Evolutionary conservation across 1,140 invertebrate species (phyloP).

Genomic region (Danaus plexippus): DNA sequence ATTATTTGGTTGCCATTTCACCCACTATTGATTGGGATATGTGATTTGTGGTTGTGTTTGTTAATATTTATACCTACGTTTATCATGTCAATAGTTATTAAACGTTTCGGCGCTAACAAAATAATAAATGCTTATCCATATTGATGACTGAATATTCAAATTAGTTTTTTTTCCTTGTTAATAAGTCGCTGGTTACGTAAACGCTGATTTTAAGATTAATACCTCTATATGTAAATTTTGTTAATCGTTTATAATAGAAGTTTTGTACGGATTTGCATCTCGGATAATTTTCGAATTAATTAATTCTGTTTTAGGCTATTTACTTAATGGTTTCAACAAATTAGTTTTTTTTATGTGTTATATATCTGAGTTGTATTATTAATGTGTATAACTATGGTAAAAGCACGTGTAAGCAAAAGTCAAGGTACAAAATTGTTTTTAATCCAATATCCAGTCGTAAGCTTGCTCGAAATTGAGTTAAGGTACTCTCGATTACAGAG

Average conservation of each 20-base stretch:
- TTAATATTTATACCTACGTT: slow-evolving; percentile 34
- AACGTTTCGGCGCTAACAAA: slow-evolving; percentile 24
- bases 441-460: slow-evolving; percentile 48
- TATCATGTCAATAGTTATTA: slow-evolving; percentile 36
- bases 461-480: slow-evolving; percentile 28
- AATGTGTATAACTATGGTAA: slow-evolving; percentile 14
- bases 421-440: slow-evolving; percentile 35
- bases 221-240: slow-evolving; percentile 3
- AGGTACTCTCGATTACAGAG: slow-evolving; percentile 20
- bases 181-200: slow-evolving; percentile 3
- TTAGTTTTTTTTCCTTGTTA: no score
- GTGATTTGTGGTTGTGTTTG: slow-evolving; percentile 26
- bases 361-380: background rate
- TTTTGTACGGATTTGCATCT: no score
- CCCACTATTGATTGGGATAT: slow-evolving; percentile 42
- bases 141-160: slow-evolving; percentile 11
- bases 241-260: background rate
- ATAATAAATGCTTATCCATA: slow-evolving; percentile 22
- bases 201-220: slow-evolving; percentile 8
- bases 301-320: no score
- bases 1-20: slow-evolving; percentile 51
- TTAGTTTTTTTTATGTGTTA: background rate
- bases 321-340: background rate
- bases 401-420: slow-evolving; percentile 23
- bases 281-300: no score